These are phyloP conservation scores for Notolabrus celidotus DNA, from an alignment of 2,797 vertebrate species.

Conservation along the genomic window DNA sequence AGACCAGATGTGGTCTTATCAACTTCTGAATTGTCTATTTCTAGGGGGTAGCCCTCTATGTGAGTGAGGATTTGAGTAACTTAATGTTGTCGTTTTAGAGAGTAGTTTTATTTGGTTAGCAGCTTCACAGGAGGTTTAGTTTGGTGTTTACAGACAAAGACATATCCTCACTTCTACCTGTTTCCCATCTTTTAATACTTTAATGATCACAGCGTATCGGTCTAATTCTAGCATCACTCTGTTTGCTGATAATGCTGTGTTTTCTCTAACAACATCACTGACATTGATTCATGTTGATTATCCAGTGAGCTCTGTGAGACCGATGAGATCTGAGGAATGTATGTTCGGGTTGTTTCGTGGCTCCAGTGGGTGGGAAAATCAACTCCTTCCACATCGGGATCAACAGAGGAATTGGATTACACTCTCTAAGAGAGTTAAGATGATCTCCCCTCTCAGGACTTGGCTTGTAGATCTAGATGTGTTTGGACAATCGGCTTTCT, in stretches of 20 bases:
- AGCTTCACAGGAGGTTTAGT: neutral
- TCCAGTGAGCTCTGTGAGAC: slow-evolving; percentile 46
- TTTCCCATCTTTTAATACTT: neutral
- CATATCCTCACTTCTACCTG: neutral
- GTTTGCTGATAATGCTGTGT: slow-evolving; percentile 17
- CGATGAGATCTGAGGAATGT: slow-evolving; percentile 64
- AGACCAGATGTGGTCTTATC: too few relatives aligned
- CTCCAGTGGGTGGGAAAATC: slow-evolving; percentile 66
- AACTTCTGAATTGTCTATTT: too few relatives aligned
- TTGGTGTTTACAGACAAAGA: slow-evolving; percentile 2
- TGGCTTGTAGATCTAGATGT: slow-evolving; percentile 74
- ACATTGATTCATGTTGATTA: slow-evolving; percentile 56
- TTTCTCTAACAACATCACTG: slow-evolving; percentile 38
- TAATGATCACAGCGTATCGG: neutral
- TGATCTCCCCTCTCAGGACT: slow-evolving; percentile 45
- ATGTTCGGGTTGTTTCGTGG: slow-evolving; percentile 45
- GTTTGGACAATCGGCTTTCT: slow-evolving; percentile 75
- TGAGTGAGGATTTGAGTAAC: slow-evolving; percentile 1
- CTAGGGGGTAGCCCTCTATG: too few relatives aligned
- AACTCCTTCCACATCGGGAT: slow-evolving; percentile 55
- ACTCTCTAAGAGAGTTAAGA: slow-evolving; percentile 58
- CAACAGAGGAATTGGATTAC: slow-evolving; percentile 68
- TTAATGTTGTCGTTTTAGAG: neutral
- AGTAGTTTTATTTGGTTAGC: neutral
- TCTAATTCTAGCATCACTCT: neutral